Evolutionary conservation across 2,113 vertebrate species (phyloP).

Genomic region (Rhynchomys soricoides): DNA sequence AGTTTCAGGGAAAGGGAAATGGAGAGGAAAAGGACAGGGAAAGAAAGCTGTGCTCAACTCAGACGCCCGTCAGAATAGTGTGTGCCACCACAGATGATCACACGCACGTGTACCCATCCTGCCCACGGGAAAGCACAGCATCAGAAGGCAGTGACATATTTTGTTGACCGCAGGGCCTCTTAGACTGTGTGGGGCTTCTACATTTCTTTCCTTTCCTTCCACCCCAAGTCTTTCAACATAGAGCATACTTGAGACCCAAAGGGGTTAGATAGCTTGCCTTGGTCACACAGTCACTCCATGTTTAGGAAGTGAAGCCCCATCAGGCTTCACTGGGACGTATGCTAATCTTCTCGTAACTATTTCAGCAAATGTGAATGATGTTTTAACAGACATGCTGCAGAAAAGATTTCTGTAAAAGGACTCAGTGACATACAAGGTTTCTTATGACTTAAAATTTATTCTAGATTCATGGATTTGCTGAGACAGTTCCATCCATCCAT

Average conservation of each 20-base stretch:
- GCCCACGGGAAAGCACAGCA: background rate
- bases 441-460: background rate
- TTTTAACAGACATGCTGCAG: background rate
- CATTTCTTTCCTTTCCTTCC: background rate
- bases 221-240: background rate
- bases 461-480: background rate
- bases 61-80: background rate
- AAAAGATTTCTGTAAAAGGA: conserved; percentile 23
- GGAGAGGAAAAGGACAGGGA: background rate
- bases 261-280: background rate
- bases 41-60: background rate
- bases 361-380: background rate
- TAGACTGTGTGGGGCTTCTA: background rate
- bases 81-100: background rate
- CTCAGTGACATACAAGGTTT: background rate
- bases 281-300: background rate
- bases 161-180: background rate
- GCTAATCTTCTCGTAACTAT: background rate
- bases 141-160: background rate
- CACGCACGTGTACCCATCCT: rapidly evolving
- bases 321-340: background rate
- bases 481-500: background rate
- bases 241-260: background rate
- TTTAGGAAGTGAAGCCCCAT: background rate
- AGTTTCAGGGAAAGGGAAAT: background rate